Evolutionary conservation across 2,797 vertebrate species (phyloP).

Genomic region (Brotula barbata): DNA sequence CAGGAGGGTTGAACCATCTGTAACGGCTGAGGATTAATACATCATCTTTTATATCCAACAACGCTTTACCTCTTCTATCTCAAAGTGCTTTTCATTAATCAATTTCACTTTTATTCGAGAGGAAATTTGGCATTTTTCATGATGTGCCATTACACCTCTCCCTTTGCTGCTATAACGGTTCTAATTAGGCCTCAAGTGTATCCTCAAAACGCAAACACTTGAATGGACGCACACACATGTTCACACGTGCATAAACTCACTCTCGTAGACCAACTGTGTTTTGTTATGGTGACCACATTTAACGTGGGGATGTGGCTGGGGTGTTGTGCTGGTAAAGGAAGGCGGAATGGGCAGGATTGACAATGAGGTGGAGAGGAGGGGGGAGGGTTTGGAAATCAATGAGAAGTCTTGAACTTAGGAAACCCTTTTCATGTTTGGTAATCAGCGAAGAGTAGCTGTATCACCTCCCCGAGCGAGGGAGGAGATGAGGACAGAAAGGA

Average conservation of each 20-base stretch:
- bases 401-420: conserved; percentile 76
- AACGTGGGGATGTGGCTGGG: conserved; percentile 75
- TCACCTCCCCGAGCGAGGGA: conserved; percentile 49
- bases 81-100: conserved; percentile 99
- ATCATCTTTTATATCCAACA: conserved; percentile 99
- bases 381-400: conserved; percentile 61
- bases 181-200: conserved; percentile 94
- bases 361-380: conserved; percentile 46
- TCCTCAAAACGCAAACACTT: conserved; percentile 79
- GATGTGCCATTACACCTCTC: conserved; percentile 92
- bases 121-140: conserved; percentile 98
- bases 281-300: conserved; percentile 86
- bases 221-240: conserved; percentile 43
- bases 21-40: conserved; percentile 99
- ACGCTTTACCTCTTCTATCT: conserved; percentile 94
- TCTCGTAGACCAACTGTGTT: conserved; percentile 71
- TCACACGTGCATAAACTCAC: conserved; percentile 14
- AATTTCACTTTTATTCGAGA: conserved; percentile 97
- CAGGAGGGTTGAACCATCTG: conserved; percentile 99
- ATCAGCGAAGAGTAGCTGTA: conserved; percentile 69
- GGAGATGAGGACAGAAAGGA: conserved; percentile 24
- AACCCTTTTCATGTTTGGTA: conserved; percentile 80
- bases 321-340: conserved; percentile 16
- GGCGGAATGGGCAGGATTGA: conserved; percentile 41
- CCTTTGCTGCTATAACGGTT: conserved; percentile 89